These are phyloP conservation scores for Gymnogyps californianus DNA, from an alignment of 2,113 vertebrate genomes.

Conservation along the genomic window DNA sequence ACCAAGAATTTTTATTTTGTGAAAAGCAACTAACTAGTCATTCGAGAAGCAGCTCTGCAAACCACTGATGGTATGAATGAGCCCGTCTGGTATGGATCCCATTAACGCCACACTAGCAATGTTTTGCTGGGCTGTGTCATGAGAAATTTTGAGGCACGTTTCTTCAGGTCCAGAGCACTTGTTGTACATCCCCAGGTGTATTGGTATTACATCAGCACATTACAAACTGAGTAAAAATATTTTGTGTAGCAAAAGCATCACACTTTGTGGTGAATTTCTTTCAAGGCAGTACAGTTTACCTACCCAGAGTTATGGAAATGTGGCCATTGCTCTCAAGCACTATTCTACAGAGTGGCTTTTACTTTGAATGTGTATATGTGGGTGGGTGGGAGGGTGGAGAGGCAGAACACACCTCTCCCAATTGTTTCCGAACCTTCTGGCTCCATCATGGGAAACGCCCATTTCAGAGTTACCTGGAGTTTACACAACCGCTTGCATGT, in stretches of 20 bases:
- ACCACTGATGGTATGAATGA: not conserved
- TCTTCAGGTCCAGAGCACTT: not conserved
- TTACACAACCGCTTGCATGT: not conserved
- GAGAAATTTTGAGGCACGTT: not conserved
- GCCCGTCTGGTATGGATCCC: slow-evolving; percentile 6
- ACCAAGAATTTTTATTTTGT: slow-evolving; percentile 13
- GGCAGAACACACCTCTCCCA: not conserved
- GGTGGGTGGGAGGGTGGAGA: not conserved
- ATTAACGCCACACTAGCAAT: not conserved
- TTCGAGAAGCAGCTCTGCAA: slow-evolving; percentile 22
- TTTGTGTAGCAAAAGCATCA: not conserved
- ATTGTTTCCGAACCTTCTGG: not conserved
- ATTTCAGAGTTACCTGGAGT: not conserved
- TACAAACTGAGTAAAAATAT: not conserved
- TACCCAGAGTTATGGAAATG: not conserved
- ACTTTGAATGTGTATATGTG: not conserved
- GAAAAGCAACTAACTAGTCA: not conserved
- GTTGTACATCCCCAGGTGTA: not conserved
- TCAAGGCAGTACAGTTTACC: not conserved
- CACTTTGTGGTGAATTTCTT: not conserved
- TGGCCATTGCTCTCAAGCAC: not conserved
- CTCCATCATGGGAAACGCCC: not conserved
- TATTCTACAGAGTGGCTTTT: not conserved
- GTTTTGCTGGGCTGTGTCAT: not conserved
- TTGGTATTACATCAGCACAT: not conserved